Evolutionary conservation across 2,113 vertebrate species (phyloP).

Genomic region (Grammomys surdaster): DNA sequence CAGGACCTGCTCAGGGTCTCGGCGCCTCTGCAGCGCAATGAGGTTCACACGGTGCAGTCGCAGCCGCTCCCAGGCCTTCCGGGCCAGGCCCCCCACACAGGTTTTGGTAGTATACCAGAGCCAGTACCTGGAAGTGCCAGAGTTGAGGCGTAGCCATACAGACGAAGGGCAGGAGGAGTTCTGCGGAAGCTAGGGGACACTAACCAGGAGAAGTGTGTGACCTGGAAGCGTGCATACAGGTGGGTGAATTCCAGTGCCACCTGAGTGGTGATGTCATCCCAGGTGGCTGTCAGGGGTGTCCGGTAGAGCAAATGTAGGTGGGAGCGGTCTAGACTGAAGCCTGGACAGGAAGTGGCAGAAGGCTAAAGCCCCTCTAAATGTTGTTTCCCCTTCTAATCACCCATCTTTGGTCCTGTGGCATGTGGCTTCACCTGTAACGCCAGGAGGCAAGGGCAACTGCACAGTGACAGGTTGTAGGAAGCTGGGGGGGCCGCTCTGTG

Average conservation of each 20-base stretch:
- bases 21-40: slow-evolving; percentile 94
- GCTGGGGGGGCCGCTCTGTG: slow-evolving; percentile 88
- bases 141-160: not conserved
- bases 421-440: slow-evolving; percentile 90
- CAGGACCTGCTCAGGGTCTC: slow-evolving; percentile 94
- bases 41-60: slow-evolving; percentile 96
- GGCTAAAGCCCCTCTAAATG: not conserved
- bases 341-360: slow-evolving; percentile 76
- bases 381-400: too few relatives aligned
- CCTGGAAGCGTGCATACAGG: slow-evolving; percentile 94
- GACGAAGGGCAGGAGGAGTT: fast-evolving
- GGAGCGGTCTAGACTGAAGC: slow-evolving; percentile 90
- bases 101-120: slow-evolving; percentile 96
- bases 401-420: not conserved
- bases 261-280: slow-evolving; percentile 95
- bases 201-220: slow-evolving; percentile 97
- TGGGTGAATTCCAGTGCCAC: slow-evolving; percentile 93
- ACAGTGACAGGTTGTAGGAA: slow-evolving; percentile 95
- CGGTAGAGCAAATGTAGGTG: slow-evolving; percentile 92
- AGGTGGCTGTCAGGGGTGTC: slow-evolving; percentile 89
- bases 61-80: slow-evolving; percentile 93
- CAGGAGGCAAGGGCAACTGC: slow-evolving; percentile 94
- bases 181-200: slow-evolving; percentile 58
- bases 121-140: slow-evolving; percentile 93
- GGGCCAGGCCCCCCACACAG: slow-evolving; percentile 92